These are phyloP conservation scores for Drosophila sp. DNA, from an alignment of 1,140 invertebrate genomes.

Conservation along the genomic window DNA sequence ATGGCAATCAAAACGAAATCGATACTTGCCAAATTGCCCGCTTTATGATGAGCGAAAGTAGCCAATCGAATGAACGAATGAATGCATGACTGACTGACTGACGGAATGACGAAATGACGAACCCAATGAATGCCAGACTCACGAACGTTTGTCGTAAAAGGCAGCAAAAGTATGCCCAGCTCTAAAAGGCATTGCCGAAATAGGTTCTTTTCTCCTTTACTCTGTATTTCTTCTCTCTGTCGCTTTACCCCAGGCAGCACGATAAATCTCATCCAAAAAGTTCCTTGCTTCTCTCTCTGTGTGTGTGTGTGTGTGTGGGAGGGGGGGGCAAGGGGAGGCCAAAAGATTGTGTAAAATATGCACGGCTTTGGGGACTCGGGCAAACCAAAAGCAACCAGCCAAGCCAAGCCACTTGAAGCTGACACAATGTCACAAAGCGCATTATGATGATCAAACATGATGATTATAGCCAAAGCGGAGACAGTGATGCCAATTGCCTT, in stretches of 20 bases:
- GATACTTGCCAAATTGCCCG: slow-evolving; percentile 45
- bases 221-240: neutral
- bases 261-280: slow-evolving; percentile 73
- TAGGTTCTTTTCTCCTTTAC: slow-evolving; percentile 47
- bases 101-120: neutral
- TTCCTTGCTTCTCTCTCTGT: neutral
- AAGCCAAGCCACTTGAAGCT: slow-evolving; percentile 59
- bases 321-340: neutral
- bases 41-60: slow-evolving; percentile 42
- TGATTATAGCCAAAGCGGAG: slow-evolving; percentile 48
- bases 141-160: slow-evolving; percentile 50
- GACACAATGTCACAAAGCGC: slow-evolving; percentile 76
- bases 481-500: slow-evolving; percentile 30
- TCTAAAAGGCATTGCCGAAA: slow-evolving; percentile 62
- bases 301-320: slow-evolving; percentile 35
- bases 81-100: neutral
- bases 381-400: slow-evolving; percentile 30
- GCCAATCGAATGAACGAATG: slow-evolving; percentile 24
- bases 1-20: slow-evolving; percentile 29
- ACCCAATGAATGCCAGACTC: slow-evolving; percentile 24
- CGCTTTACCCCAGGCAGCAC: slow-evolving; percentile 63
- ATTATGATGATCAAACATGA: slow-evolving; percentile 68
- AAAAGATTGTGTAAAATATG: slow-evolving; percentile 76
- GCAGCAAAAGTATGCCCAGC: slow-evolving; percentile 29
- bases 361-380: slow-evolving; percentile 54